Conservation (phyloP, 2,113 vertebrate species). For the Mormyrus lacerda region DNA sequence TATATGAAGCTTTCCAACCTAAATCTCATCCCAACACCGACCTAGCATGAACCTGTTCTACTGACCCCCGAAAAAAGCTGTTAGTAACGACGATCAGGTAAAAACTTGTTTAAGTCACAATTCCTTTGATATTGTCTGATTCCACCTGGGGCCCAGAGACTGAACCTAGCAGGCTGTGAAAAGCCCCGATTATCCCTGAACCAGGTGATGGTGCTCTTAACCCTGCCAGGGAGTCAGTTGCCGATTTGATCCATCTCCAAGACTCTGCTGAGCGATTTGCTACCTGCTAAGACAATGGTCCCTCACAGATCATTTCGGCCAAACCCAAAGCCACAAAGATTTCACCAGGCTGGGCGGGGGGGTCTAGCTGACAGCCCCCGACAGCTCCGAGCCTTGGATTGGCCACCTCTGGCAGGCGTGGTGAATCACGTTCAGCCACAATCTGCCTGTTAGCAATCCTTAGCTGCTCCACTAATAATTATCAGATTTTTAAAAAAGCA, state of each 20-base stretch:
- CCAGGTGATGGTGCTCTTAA: conserved; percentile 43
- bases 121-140: conserved; percentile 19
- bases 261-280: conserved; percentile 65
- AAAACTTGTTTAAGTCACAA: conserved; percentile 30
- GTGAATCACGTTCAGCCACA: conserved; percentile 33
- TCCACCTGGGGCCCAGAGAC: not conserved
- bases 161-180: conserved; percentile 22
- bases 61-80: conserved; percentile 38
- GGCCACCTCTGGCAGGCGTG: conserved; percentile 37
- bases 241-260: conserved; percentile 53
- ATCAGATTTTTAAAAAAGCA: conserved; percentile 43
- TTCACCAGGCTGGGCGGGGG: conserved; percentile 35
- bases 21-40: conserved; percentile 31
- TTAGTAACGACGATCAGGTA: conserved; percentile 36
- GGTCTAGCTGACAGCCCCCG: conserved; percentile 30
- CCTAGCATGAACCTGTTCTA: conserved; percentile 35
- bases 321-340: conserved; percentile 36
- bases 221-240: conserved; percentile 45
- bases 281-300: conserved; percentile 58
- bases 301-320: conserved; percentile 41
- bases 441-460: conserved; percentile 30
- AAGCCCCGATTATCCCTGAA: conserved; percentile 33
- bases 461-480: conserved; percentile 34
- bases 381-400: not conserved
- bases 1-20: conserved; percentile 19